These are phyloP conservation scores for Eristalis intricaria DNA, from an alignment of 2,888 invertebrate species.

Conservation along the genomic window DNA sequence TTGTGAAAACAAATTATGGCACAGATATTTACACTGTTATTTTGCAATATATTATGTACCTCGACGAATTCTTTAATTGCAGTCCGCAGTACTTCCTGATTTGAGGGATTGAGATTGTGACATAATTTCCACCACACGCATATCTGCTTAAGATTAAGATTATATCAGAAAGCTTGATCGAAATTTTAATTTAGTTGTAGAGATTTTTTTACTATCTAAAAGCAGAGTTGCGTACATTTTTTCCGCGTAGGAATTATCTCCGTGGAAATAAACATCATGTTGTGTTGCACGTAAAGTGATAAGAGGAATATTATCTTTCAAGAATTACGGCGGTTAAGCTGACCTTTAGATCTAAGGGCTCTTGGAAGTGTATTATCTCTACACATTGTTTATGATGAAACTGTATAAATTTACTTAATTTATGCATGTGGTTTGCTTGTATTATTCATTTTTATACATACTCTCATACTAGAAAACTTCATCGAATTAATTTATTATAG, in stretches of 20 bases:
- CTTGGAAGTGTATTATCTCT: not conserved
- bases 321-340: not conserved
- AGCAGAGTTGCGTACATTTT: not conserved
- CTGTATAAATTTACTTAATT: not conserved
- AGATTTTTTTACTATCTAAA: not conserved
- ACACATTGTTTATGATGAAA: not conserved
- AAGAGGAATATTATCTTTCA: constrained; percentile 16
- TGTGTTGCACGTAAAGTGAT: constrained; percentile 52
- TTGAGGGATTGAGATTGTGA: too few relatives aligned
- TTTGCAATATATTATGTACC: not conserved
- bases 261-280: constrained; percentile 2
- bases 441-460: not conserved
- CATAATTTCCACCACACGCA: not conserved
- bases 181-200: not conserved
- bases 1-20: not conserved
- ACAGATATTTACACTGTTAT: not conserved
- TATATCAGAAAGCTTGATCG: not conserved
- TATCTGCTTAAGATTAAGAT: not conserved
- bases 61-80: too few relatives aligned
- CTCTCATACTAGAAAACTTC: not conserved
- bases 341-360: not conserved
- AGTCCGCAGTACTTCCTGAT: too few relatives aligned
- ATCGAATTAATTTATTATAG: too few relatives aligned
- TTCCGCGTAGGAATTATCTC: not conserved
- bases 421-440: not conserved